Conservation (phyloP, 2,888 invertebrate genomes). For the Smittia aterrima region DNA sequence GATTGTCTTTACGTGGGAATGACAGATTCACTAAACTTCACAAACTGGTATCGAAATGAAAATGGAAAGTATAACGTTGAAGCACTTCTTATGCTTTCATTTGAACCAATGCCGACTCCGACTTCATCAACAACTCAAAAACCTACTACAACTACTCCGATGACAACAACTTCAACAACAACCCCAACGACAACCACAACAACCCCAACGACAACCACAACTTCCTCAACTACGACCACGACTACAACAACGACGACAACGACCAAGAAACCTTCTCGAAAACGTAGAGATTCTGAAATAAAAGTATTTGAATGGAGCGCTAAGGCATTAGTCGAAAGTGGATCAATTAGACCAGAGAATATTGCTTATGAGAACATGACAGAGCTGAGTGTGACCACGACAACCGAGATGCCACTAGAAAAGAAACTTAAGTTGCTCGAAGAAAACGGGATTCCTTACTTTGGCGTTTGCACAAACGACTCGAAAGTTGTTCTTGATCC, state of each 20-base stretch:
- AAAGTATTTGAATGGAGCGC: slow-evolving; percentile 35
- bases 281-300: slow-evolving; percentile 27
- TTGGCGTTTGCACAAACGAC: slow-evolving; percentile 58
- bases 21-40: slow-evolving; percentile 61
- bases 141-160: slow-evolving; percentile 46
- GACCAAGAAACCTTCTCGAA: slow-evolving; percentile 46
- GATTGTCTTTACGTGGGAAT: slow-evolving; percentile 70
- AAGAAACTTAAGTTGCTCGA: slow-evolving; percentile 45
- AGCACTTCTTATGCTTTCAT: slow-evolving; percentile 69
- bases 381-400: slow-evolving; percentile 43
- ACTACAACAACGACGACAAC: slow-evolving; percentile 48
- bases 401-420: background rate
- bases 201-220: slow-evolving; percentile 48
- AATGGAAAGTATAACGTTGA: slow-evolving; percentile 64
- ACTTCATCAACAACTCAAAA: slow-evolving; percentile 50
- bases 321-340: slow-evolving; percentile 47
- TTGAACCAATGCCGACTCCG: slow-evolving; percentile 55
- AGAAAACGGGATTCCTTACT: slow-evolving; percentile 51
- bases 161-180: slow-evolving; percentile 44
- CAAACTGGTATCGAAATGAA: slow-evolving; percentile 63
- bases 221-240: slow-evolving; percentile 48
- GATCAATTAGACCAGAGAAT: slow-evolving; percentile 44
- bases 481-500: slow-evolving; percentile 63
- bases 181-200: slow-evolving; percentile 45
- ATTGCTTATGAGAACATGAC: slow-evolving; percentile 43